Conservation (phyloP, 2,888 invertebrate species). For the Cantharis rustica region DNA sequence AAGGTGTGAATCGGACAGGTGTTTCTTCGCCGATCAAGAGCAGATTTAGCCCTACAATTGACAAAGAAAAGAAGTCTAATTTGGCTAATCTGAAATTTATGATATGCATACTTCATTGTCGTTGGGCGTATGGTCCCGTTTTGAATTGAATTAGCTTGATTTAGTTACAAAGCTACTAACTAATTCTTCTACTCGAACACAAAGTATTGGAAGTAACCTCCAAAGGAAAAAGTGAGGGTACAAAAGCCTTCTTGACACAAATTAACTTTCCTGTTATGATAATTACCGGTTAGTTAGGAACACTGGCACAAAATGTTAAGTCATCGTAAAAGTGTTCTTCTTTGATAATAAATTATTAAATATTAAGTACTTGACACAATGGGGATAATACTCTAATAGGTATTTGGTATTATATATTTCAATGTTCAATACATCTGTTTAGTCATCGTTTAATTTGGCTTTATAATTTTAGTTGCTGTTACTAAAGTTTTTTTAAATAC, state of each 20-base stretch:
- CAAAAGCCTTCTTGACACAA: neutral
- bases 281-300: neutral
- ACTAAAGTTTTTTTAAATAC: neutral
- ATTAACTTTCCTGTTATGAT: conserved; percentile 1
- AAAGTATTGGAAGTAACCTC: neutral
- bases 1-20: neutral
- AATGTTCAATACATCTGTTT: neutral
- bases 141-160: neutral
- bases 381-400: neutral
- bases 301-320: neutral
- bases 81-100: neutral
- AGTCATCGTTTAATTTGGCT: neutral
- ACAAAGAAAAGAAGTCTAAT: neutral
- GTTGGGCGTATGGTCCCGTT: neutral
- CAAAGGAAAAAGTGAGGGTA: neutral
- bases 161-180: neutral
- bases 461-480: neutral
- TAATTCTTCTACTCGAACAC: neutral
- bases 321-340: neutral
- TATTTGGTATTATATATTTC: neutral
- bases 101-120: neutral
- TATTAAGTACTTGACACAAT: neutral
- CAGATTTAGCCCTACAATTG: neutral
- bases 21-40: neutral
- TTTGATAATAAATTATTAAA: neutral